Percentiles rank a stretch among this genome's conserved stretches.
These are phyloP conservation scores for Atta texana DNA, from an alignment of 1,140 invertebrate genomes.

Conservation along the genomic window DNA sequence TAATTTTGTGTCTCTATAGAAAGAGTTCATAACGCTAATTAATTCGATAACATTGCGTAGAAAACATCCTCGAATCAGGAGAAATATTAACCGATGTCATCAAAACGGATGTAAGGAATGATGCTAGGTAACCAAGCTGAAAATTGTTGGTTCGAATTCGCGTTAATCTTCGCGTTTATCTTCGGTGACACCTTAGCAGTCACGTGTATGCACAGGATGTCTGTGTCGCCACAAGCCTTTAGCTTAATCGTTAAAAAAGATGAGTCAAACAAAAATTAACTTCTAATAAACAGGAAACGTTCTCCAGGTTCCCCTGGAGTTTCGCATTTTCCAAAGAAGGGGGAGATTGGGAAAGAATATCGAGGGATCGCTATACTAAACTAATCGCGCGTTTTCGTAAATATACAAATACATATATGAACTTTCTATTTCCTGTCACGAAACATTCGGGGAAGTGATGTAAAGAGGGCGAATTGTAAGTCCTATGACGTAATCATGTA, in stretches of 20 bases:
- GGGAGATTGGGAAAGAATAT: neutral
- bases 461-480: conserved; percentile 33
- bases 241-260: conserved; percentile 26
- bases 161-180: conserved; percentile 13
- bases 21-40: neutral
- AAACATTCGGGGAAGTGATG: neutral
- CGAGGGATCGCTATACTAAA: conserved; percentile 32
- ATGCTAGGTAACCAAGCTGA: conserved; percentile 42
- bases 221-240: conserved; percentile 1
- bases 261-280: neutral
- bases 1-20: too few species aligned
- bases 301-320: neutral
- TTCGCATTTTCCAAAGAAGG: neutral
- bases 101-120: conserved; percentile 45
- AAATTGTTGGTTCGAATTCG: conserved; percentile 29
- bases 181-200: neutral
- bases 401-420: neutral
- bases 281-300: conserved; percentile 13
- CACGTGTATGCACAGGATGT: neutral
- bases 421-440: conserved; percentile 25
- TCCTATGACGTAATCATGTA: conserved; percentile 15
- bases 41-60: neutral
- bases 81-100: conserved; percentile 15
- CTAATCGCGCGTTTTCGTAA: conserved; percentile 17
- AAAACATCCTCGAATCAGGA: neutral